Evolutionary conservation across 2,888 invertebrate species (phyloP).

Genomic region (Chloromyia formosa): DNA sequence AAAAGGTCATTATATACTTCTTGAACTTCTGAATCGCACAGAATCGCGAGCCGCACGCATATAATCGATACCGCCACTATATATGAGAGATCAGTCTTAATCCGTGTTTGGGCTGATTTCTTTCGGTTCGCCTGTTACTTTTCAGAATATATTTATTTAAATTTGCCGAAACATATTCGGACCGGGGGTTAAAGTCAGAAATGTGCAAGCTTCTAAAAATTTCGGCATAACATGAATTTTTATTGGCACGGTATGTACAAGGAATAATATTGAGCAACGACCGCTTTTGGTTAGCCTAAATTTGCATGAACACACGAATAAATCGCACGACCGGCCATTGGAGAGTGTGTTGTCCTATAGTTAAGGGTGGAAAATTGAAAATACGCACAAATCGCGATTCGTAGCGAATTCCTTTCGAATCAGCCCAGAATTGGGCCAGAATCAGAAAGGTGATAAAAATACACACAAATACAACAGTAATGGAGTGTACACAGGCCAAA

Average conservation of each 20-base stretch:
- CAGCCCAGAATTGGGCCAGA: too few species aligned
- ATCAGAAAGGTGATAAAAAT: too few species aligned
- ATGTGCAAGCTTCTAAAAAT: conserved; percentile 2
- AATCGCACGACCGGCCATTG: neutral
- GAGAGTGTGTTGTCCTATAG: neutral
- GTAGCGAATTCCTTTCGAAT: neutral
- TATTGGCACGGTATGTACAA: neutral
- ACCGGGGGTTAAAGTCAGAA: neutral
- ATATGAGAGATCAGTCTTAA: neutral
- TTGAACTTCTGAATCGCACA: neutral
- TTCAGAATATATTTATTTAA: too few species aligned
- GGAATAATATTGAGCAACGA: neutral
- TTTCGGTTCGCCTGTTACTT: neutral
- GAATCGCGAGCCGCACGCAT: too few species aligned
- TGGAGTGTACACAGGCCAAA: too few species aligned
- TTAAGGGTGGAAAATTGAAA: neutral
- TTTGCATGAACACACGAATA: neutral
- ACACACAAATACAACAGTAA: too few species aligned
- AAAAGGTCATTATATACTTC: conserved; percentile 12
- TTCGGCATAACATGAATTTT: neutral
- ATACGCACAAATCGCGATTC: neutral
- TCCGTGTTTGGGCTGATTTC: neutral
- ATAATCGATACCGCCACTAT: neutral
- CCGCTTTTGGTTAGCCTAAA: neutral
- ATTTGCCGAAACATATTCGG: too few species aligned